These are phyloP conservation scores for Melozone crissalis DNA, from an alignment of 2,113 vertebrate species.

Conservation along the genomic window DNA sequence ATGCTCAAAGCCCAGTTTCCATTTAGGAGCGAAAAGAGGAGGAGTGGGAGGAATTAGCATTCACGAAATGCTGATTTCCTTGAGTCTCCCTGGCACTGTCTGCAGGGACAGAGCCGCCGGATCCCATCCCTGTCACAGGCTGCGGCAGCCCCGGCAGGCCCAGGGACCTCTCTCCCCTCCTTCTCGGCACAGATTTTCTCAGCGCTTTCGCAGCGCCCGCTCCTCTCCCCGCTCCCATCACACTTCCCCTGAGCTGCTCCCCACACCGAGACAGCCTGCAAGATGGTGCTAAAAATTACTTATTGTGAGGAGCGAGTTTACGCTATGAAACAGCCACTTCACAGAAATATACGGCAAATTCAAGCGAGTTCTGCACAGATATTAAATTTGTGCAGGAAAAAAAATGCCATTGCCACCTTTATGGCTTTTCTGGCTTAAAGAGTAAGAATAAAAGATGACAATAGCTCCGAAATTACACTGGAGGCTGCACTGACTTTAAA, in stretches of 20 bases:
- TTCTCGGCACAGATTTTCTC: not conserved
- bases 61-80: not conserved
- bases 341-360: slow-evolving; percentile 35
- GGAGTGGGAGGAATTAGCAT: not conserved
- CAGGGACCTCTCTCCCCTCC: not conserved
- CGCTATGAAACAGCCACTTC: slow-evolving; percentile 21
- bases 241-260: not conserved
- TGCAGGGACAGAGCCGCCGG: not conserved
- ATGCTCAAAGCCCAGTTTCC: not conserved
- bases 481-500: slow-evolving; percentile 54
- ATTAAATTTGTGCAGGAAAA: slow-evolving; percentile 11
- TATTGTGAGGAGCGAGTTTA: slow-evolving; percentile 41
- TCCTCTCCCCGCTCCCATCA: not conserved
- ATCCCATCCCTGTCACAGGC: not conserved
- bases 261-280: not conserved
- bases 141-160: not conserved
- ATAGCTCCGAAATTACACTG: slow-evolving; percentile 29
- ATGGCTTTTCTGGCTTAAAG: slow-evolving; percentile 17
- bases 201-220: not conserved
- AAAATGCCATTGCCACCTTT: not conserved
- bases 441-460: slow-evolving; percentile 29
- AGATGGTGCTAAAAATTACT: slow-evolving; percentile 31
- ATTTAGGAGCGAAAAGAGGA: too few species aligned
- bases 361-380: not conserved
- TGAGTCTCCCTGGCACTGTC: not conserved